Evolutionary conservation across 2,113 vertebrate species (phyloP), one percentile per base, ranked within the genome.

Genomic region (Orycteropus afer): DNA sequence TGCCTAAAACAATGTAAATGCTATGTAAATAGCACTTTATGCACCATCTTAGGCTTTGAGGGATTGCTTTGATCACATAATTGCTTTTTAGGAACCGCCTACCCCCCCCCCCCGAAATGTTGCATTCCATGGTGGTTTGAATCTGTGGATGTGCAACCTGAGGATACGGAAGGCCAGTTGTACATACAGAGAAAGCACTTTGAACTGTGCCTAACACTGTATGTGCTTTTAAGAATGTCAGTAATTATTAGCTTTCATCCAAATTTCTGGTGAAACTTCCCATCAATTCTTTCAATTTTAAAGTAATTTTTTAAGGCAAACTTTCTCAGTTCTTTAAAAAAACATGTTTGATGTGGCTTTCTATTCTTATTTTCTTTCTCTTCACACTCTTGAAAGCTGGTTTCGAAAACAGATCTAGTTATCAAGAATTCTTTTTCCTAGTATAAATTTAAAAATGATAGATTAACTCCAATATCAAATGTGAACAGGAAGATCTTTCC

Each of bases 241-340:
- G 20, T 90, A 47, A 37, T 49, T 67, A 57, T 29, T 61, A 87
- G 18, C 27, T 92, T 80, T 65, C 34, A 79, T 69, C 57, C 67
- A 86, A 91, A 89, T 32, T 86, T 84, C 57, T 55, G 40, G 77
- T 69, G 83, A 93, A 93, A 92, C 57, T n/a, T 89, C 9, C 74
- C 25, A 57, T 6, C 8, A 86, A 22, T 49, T 92, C 20, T 91
- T 88, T 91, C 17, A 37, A 73, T 81, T 92, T 95, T 73, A 76
- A 69, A 83, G 22, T 74, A 55, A 91, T 93, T 90, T 53, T 79
- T 71, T 17, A 89, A 77, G 63, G 59, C 5, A 67, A 32, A n/a
- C 25, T 89, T 93, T 73, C 23, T 89, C 25, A 57, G 11, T 74
- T 45, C 61, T 86, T 95, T 93, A 89, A 86, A 94, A 89, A 76